These are phyloP conservation scores for Seriola aureovittata DNA, from an alignment of 2,113 vertebrate genomes.

Conservation along the genomic window DNA sequence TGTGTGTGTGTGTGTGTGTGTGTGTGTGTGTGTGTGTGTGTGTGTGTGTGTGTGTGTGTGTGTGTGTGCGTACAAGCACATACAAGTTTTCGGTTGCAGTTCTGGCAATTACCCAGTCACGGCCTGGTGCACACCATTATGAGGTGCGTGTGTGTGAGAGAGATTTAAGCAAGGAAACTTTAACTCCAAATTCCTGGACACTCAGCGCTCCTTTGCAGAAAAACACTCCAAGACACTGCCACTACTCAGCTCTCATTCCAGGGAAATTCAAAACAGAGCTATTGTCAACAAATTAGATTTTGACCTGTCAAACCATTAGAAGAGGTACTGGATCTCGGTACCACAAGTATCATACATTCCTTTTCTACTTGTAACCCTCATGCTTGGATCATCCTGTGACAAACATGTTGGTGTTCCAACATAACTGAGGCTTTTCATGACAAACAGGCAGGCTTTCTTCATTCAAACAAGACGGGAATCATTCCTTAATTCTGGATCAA, in stretches of 20 bases:
- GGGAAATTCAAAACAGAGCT: constrained; percentile 50
- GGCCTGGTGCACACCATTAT: constrained; percentile 62
- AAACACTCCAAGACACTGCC: constrained; percentile 22
- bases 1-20: neutral
- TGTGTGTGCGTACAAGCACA: neutral
- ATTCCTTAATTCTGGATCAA: constrained; percentile 65
- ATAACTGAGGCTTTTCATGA: constrained; percentile 55
- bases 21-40: neutral
- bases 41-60: neutral
- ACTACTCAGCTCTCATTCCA: constrained; percentile 22
- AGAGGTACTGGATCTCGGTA: constrained; percentile 13
- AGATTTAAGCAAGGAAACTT: constrained; percentile 58
- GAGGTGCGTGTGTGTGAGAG: constrained; percentile 51
- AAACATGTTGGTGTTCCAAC: constrained; percentile 50
- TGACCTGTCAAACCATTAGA: constrained; percentile 28
- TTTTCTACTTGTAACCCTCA: constrained; percentile 29
- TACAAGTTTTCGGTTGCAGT: constrained; percentile 29
- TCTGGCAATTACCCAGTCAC: constrained; percentile 59
- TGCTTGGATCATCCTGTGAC: constrained; percentile 42
- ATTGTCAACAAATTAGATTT: constrained; percentile 48
- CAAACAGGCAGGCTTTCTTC: constrained; percentile 27
- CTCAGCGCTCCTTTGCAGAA: constrained; percentile 32
- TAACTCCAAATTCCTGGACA: constrained; percentile 40
- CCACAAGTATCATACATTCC: constrained; percentile 43
- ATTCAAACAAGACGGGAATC: constrained; percentile 35